Evolutionary conservation across 2,888 invertebrate genomes (phyloP).

Genomic region (Tiliacea citrago): DNA sequence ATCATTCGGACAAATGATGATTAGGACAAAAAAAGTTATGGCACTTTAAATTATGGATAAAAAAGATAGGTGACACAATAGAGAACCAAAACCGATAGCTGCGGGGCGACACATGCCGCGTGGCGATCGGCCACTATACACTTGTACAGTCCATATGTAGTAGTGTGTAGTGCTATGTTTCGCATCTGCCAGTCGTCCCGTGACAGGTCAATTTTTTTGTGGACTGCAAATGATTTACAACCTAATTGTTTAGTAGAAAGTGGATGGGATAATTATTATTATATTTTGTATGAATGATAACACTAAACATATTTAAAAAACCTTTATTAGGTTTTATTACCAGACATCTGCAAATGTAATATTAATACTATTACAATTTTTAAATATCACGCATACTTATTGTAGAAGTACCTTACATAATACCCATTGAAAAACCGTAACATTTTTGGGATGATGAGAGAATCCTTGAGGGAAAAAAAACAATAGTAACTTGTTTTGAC

Average conservation of each 20-base stretch:
- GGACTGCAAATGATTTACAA: too few species aligned
- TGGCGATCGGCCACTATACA: too few species aligned
- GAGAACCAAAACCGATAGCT: too few species aligned
- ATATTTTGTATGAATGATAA: conserved; percentile 15
- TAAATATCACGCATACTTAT: neutral
- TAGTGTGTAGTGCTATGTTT: too few species aligned
- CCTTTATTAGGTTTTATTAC: conserved; percentile 24
- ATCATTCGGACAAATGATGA: too few species aligned
- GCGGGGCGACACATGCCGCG: too few species aligned
- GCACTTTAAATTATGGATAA: too few species aligned
- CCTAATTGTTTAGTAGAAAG: neutral
- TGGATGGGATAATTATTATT: neutral
- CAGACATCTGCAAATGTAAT: conserved; percentile 24
- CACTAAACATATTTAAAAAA: conserved; percentile 3
- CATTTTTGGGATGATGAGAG: neutral
- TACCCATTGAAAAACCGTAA: neutral
- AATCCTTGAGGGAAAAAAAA: neutral
- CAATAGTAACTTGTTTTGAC: neutral
- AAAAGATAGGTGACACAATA: too few species aligned
- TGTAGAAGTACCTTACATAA: neutral
- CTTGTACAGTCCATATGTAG: too few species aligned
- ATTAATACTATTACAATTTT: conserved; percentile 7
- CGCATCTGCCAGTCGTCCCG: too few species aligned
- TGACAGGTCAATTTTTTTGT: too few species aligned
- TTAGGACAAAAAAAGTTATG: too few species aligned